phyloP scores from a whole-genome alignment of 2,888 invertebrate genomes.

The Hyposoter dolosus region DNA sequence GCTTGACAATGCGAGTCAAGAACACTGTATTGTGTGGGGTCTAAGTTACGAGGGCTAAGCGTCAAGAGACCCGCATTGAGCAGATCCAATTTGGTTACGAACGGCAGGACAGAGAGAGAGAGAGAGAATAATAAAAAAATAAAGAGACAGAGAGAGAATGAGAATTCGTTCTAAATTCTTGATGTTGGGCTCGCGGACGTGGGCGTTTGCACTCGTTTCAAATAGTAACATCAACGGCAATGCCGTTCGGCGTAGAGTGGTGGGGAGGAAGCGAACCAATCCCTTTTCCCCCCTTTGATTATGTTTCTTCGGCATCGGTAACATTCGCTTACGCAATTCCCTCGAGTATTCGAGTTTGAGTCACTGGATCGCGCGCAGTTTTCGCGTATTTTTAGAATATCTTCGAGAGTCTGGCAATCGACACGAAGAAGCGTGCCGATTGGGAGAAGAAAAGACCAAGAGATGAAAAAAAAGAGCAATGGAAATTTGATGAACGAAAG shows the following conservation, averaged over 20 bases:
- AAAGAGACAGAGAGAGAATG: constrained; percentile 32
- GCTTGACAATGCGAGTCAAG: constrained; percentile 18
- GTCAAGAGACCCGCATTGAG: constrained; percentile 24
- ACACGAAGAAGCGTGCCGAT: constrained; percentile 33
- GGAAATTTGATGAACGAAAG: constrained; percentile 37
- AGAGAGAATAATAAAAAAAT: constrained; percentile 14
- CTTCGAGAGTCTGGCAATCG: constrained; percentile 65
- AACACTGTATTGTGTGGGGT: background rate
- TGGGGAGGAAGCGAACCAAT: constrained; percentile 64
- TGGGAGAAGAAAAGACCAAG: background rate
- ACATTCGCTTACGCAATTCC: constrained; percentile 78
- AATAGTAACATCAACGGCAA: constrained; percentile 53
- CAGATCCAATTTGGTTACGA: constrained; percentile 55
- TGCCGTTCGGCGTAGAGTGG: constrained; percentile 16
- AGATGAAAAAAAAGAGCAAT: constrained; percentile 19
- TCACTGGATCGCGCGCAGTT: constrained; percentile 76
- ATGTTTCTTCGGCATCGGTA: constrained; percentile 26
- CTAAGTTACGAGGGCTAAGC: constrained; percentile 21
- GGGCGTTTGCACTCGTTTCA: constrained; percentile 72
- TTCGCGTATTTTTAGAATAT: constrained; percentile 79
- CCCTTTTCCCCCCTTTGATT: constrained; percentile 43
- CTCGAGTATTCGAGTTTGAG: constrained; percentile 78
- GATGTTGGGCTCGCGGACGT: constrained; percentile 56
- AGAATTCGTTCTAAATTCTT: constrained; percentile 70
- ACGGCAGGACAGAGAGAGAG: constrained; percentile 29